Base-by-base conservation (phyloP, 2,797 vertebrate genomes). In the Sebastes cheni region DNA sequence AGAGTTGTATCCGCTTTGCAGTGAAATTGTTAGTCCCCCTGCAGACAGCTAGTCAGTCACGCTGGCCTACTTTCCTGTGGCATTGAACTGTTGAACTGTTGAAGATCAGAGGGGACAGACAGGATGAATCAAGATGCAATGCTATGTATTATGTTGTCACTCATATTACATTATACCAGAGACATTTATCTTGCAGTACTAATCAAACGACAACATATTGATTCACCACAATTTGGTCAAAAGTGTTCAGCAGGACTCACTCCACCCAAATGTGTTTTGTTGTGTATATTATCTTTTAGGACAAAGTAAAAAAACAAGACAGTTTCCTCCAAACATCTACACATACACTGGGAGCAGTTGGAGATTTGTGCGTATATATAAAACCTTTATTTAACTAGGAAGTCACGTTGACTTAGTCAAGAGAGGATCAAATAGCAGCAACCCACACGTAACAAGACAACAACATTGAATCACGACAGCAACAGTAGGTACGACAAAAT, bases 41-140 rank as follows among this genome's bases (percentile, higher is more conserved):
- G 74, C 78, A 85, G 82, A 81, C 71, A 30, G 3, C 27, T 18
- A 58, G 59, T 81, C 83, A 58, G 82, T 74, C 75, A 85, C 30
- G 39, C 46, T 88, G 82, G 39, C 88, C 88, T 81, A 85, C 65
- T 91, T 88, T 81, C 36, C 61, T 52, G n/a, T 58, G 64, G 59
- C 30, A 52, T 13, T 69, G 18, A 70, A 68, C 72, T 39, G 52
- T 3, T 81, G 72, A 81, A 77, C 73, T 68, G 72, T 61, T 81
- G 14, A 27, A 68, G 55, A 56, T 27, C 60, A 62, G 8, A 10
- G 0, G 4, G 20, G 22, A 67, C n/a, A 13, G 22, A 67, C n/a
- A 13, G n/a, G 22, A 79, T 12, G 14, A 62, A 67, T 55, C 18
- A 52, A 55, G 30, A 61, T 34, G 42, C 34, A 76, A 16, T 25